Conservation (phyloP, 2,113 vertebrate species). For the Prochilodus magdalenae region DNA sequence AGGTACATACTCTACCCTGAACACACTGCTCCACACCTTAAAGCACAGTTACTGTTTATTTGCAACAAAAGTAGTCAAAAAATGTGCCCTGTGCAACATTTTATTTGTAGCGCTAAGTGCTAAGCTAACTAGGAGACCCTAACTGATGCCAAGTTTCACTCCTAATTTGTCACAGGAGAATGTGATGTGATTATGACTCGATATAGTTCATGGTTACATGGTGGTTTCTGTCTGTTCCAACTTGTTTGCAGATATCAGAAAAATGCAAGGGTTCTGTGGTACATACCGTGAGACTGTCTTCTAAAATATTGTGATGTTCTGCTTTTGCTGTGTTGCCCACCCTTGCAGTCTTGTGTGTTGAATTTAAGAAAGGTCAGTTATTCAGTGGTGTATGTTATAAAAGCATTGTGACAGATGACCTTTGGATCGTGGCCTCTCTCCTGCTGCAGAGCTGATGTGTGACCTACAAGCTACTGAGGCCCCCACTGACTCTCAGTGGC, state of each 20-base stretch:
- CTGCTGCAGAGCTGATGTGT: conserved; percentile 68
- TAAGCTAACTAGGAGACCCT: too few relatives aligned
- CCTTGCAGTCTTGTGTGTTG: conserved; percentile 47
- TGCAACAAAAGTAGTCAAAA: too few relatives aligned
- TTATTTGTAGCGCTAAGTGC: too few relatives aligned
- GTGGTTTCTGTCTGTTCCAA: not conserved
- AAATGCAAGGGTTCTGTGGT: not conserved
- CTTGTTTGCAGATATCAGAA: not conserved
- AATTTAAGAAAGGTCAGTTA: conserved; percentile 65
- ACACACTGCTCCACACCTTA: too few relatives aligned
- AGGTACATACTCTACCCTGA: too few relatives aligned
- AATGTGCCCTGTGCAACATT: too few relatives aligned
- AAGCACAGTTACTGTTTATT: too few relatives aligned
- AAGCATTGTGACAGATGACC: conserved; percentile 76
- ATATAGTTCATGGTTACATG: too few relatives aligned
- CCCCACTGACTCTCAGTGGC: conserved; percentile 46
- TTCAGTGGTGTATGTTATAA: conserved; percentile 62
- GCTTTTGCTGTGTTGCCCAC: not conserved
- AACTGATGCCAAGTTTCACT: too few relatives aligned
- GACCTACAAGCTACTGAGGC: conserved; percentile 72
- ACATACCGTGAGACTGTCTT: not conserved
- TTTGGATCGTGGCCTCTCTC: conserved; percentile 70
- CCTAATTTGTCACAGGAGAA: too few relatives aligned
- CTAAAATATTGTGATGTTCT: not conserved
- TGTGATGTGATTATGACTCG: too few relatives aligned